Conservation (phyloP, 1,140 invertebrate species). For the Camponotus floridanus region DNA sequence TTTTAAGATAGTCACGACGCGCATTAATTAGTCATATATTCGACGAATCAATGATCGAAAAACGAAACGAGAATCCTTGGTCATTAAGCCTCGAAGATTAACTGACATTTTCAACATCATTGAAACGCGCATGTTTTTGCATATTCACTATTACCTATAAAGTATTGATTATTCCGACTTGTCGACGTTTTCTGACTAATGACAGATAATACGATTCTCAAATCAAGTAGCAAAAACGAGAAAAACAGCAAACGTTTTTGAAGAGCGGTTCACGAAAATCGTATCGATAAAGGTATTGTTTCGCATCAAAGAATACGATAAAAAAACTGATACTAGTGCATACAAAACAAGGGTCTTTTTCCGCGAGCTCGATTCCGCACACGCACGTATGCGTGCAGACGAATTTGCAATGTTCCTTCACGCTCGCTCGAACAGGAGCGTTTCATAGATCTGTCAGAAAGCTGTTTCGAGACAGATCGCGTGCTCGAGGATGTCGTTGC, state of each 20-base stretch:
- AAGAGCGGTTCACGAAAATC: neutral
- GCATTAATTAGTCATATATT: neutral
- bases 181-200: neutral
- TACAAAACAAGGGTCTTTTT: neutral
- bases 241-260: conserved; percentile 24
- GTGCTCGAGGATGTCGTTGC: conserved; percentile 81
- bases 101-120: conserved; percentile 11
- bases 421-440: conserved; percentile 22
- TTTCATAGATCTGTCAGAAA: conserved; percentile 68
- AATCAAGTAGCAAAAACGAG: neutral
- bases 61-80: too few species aligned
- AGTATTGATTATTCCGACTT: conserved; percentile 22
- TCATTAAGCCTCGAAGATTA: conserved; percentile 23
- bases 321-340: neutral
- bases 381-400: conserved; percentile 48
- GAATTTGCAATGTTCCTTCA: conserved; percentile 59
- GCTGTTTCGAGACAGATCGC: conserved; percentile 72
- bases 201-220: conserved; percentile 17
- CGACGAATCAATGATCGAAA: neutral
- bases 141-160: conserved; percentile 6
- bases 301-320: neutral
- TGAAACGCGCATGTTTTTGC: conserved; percentile 11
- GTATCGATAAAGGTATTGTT: conserved; percentile 47
- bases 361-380: neutral
- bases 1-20: conserved; percentile 34